Evolutionary conservation across 2,113 vertebrate genomes (phyloP).

Genomic region (Petromus typicus): DNA sequence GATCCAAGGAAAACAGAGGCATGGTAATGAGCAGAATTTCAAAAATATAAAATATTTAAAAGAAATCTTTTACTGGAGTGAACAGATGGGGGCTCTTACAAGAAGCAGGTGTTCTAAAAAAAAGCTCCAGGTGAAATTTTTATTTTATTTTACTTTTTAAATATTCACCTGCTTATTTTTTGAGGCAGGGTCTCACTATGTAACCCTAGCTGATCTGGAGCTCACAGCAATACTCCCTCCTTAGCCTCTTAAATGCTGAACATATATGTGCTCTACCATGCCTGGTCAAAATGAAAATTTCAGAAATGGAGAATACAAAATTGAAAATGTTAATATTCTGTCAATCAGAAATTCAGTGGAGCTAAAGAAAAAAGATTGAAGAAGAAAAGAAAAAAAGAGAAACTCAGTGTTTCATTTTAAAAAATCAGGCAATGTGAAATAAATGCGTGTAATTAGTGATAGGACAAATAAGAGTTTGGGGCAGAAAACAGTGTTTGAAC

Average conservation of each 20-base stretch:
- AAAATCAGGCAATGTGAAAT: neutral
- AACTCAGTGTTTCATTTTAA: neutral
- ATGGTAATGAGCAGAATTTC: slow-evolving; percentile 14
- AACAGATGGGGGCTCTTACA: neutral
- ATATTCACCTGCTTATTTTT: too few relatives aligned
- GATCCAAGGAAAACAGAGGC: neutral
- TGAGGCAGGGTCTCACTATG: neutral
- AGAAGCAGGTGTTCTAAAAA: neutral
- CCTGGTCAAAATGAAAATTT: neutral
- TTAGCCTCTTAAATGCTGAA: neutral
- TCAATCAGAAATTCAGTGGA: neutral
- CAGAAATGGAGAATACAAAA: slow-evolving; percentile 34
- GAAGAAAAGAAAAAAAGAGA: neutral
- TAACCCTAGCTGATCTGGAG: neutral
- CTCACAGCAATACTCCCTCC: neutral
- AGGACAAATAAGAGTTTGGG: neutral
- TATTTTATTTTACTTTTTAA: neutral
- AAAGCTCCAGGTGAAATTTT: neutral
- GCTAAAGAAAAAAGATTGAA: neutral
- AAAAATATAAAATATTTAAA: slow-evolving; percentile 43
- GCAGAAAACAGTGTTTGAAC: neutral
- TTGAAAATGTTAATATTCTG: neutral
- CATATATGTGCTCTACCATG: neutral
- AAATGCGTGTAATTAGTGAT: neutral
- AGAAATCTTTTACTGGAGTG: neutral